phyloP scores from a whole-genome alignment of 2,797 vertebrate genomes.

The Nasua narica region DNA sequence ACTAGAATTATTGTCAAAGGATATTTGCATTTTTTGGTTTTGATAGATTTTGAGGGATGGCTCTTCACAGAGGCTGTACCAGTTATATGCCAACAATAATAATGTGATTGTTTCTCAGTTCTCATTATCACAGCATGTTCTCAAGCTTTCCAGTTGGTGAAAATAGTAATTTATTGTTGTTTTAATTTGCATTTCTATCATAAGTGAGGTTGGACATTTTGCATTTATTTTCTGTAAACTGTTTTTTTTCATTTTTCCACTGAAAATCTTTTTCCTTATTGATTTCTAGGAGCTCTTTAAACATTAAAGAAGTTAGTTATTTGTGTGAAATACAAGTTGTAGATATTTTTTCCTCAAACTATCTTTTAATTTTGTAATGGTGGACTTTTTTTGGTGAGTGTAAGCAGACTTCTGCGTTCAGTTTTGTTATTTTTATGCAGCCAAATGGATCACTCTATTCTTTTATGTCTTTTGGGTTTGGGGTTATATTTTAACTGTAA shows the following conservation, averaged over 20 bases:
- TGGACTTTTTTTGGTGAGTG: background rate
- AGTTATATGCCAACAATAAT: background rate
- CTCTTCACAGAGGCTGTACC: background rate
- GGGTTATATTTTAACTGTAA: background rate
- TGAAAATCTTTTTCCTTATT: background rate
- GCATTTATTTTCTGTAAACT: background rate
- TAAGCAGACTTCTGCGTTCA: background rate
- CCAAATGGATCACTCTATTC: background rate
- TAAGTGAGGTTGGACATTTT: background rate
- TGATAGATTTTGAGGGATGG: background rate
- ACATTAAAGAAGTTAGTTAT: background rate
- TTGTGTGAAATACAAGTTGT: background rate
- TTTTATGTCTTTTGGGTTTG: background rate
- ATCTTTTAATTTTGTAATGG: background rate
- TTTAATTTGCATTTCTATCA: background rate
- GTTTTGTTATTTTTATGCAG: background rate
- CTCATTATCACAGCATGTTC: background rate
- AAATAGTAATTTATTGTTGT: background rate
- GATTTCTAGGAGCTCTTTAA: background rate
- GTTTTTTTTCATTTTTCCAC: background rate
- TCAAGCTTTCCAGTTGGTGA: background rate
- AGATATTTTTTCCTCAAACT: background rate
- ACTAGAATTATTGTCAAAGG: background rate
- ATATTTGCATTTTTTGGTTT: slow-evolving; percentile 9
- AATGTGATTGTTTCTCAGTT: background rate